Conservation (phyloP, 2,888 invertebrate species). For the Cephus pygmeus region DNA sequence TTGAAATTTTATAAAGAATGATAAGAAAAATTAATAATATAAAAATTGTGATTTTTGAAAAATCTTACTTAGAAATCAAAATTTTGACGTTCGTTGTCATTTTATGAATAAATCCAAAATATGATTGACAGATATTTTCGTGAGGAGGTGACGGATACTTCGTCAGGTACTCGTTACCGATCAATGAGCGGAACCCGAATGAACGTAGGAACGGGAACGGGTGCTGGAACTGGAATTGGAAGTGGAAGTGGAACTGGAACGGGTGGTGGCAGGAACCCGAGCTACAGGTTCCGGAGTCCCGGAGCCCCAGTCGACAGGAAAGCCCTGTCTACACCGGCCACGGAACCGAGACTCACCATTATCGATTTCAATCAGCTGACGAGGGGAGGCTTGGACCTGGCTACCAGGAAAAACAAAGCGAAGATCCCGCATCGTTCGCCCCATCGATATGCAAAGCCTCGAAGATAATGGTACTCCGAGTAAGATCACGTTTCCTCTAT, state of each 20-base stretch:
- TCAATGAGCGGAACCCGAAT: constrained; percentile 59
- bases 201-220: constrained; percentile 37
- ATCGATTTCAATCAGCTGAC: constrained; percentile 80
- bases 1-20: too few species aligned
- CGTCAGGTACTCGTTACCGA: constrained; percentile 48
- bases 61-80: not conserved
- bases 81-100: not conserved
- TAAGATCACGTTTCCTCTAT: not conserved
- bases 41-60: not conserved
- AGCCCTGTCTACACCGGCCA: constrained; percentile 64
- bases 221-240: constrained; percentile 18
- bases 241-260: constrained; percentile 27
- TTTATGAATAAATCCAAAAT: not conserved
- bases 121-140: constrained; percentile 51
- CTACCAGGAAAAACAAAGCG: constrained; percentile 54
- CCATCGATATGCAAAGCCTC: constrained; percentile 24
- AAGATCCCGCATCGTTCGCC: constrained; percentile 38
- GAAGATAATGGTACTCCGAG: constrained; percentile 28
- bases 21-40: not conserved
- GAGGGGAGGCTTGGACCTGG: constrained; percentile 70
- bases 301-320: constrained; percentile 49
- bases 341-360: constrained; percentile 76
- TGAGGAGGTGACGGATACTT: constrained; percentile 46
- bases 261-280: constrained; percentile 50
- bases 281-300: constrained; percentile 59